Evolutionary conservation across 1,140 invertebrate species (phyloP).

Genomic region (Aplysia californica): DNA sequence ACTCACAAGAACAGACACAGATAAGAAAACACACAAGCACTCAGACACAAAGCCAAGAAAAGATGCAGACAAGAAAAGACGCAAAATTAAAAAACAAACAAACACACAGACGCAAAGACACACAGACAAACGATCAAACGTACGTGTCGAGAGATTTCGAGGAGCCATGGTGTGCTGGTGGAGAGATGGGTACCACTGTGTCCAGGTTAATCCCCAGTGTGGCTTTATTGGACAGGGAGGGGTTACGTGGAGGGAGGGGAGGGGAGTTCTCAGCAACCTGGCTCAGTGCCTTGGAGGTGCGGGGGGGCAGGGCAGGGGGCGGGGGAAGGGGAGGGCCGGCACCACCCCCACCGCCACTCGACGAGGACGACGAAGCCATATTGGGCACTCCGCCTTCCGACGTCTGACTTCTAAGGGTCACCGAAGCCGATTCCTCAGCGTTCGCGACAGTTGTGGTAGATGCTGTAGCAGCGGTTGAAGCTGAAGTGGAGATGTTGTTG

Average conservation of each 20-base stretch:
- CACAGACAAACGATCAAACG: too few species aligned
- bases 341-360: too few species aligned
- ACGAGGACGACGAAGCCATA: too few species aligned
- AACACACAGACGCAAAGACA: too few species aligned
- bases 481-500: background rate
- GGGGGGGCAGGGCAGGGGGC: conserved; percentile 17
- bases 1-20: background rate
- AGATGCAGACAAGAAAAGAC: background rate
- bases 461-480: background rate
- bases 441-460: background rate
- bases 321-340: too few species aligned
- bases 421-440: background rate
- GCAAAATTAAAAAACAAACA: too few species aligned
- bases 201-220: conserved; percentile 12
- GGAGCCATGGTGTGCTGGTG: background rate
- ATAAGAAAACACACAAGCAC: background rate
- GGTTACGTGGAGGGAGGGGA: conserved; percentile 14
- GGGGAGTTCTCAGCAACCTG: conserved; percentile 20
- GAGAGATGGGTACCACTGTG: conserved; percentile 20
- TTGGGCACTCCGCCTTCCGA: too few species aligned
- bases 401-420: too few species aligned
- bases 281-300: conserved; percentile 1
- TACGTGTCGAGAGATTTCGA: too few species aligned
- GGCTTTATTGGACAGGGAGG: conserved; percentile 4
- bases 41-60: background rate